phyloP scores from a whole-genome alignment of 2,888 invertebrate species.

The Geophilus truncorum region DNA sequence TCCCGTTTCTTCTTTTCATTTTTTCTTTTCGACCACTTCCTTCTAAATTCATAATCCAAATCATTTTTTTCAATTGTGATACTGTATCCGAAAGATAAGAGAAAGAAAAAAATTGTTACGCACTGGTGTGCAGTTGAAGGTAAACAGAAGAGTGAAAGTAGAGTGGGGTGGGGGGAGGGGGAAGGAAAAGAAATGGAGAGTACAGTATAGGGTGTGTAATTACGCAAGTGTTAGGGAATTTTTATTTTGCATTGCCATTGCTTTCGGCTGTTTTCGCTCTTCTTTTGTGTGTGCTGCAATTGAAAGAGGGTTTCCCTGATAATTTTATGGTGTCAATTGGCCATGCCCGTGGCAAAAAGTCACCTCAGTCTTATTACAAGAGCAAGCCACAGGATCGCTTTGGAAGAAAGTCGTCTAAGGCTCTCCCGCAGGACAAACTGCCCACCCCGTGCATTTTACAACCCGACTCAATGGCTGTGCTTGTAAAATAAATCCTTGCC shows the following conservation, averaged over 20 bases:
- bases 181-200: no score
- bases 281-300: slow-evolving; percentile 10
- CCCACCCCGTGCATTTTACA: slow-evolving; percentile 29
- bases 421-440: slow-evolving; percentile 30
- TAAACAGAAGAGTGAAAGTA: neutral
- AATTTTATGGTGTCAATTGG: slow-evolving; percentile 34
- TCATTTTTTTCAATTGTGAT: neutral
- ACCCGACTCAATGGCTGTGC: slow-evolving; percentile 27
- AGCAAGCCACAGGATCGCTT: slow-evolving; percentile 9
- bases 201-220: neutral
- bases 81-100: neutral
- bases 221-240: slow-evolving; percentile 15
- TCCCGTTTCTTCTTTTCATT: neutral
- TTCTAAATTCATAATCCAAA: neutral
- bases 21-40: neutral
- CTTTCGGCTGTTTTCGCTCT: slow-evolving; percentile 18
- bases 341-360: slow-evolving; percentile 31
- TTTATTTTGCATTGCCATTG: neutral
- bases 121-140: neutral
- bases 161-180: neutral
- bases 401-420: slow-evolving; percentile 22
- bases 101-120: neutral
- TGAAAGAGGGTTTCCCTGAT: slow-evolving; percentile 31
- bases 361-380: neutral
- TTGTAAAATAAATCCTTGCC: slow-evolving; percentile 32